Percentiles rank a stretch among this genome's conserved stretches.
These are phyloP conservation scores for Piprites chloris DNA, from an alignment of 2,113 vertebrate genomes.

Conservation along the genomic window DNA sequence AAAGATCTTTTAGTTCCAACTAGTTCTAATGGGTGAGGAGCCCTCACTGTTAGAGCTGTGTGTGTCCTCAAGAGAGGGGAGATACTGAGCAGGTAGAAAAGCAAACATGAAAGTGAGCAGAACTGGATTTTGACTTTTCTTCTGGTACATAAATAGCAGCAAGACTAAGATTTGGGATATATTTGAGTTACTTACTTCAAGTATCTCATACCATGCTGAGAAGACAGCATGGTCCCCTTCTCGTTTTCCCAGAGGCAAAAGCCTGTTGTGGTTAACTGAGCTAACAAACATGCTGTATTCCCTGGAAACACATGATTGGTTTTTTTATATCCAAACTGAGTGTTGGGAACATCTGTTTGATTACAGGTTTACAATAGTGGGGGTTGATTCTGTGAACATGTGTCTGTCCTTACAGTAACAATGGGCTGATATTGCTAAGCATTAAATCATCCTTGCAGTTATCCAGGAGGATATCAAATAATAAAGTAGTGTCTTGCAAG, in stretches of 20 bases:
- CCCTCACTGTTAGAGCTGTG: fast-evolving
- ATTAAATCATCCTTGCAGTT: background rate
- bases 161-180: background rate
- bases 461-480: background rate
- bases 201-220: background rate
- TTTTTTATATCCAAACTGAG: background rate
- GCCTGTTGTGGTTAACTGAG: background rate
- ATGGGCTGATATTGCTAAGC: background rate
- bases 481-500: background rate
- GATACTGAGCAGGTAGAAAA: background rate
- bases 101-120: background rate
- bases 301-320: background rate
- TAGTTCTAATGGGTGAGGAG: background rate
- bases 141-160: background rate
- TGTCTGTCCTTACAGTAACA: background rate
- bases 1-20: background rate
- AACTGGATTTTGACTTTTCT: background rate
- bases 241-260: background rate
- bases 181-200: background rate
- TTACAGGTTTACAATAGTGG: background rate
- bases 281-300: background rate
- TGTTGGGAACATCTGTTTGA: background rate
- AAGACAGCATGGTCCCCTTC: background rate
- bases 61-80: background rate
- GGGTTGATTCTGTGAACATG: background rate